Evolutionary conservation across 1,140 invertebrate genomes (phyloP).

Genomic region (Cydia amplana): DNA sequence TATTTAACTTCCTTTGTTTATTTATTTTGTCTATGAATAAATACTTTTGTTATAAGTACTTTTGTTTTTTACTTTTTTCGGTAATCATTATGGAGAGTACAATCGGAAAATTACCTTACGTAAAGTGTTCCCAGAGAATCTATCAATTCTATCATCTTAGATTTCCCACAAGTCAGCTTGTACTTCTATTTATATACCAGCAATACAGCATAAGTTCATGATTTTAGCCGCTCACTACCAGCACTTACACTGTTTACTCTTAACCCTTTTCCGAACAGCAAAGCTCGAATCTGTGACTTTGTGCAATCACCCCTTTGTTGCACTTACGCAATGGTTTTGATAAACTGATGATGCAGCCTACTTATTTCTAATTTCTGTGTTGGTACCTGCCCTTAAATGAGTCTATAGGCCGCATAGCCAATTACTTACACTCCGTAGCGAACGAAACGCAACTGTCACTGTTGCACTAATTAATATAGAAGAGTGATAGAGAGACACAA

Average conservation of each 20-base stretch:
- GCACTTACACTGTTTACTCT: no score
- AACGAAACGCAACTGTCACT: no score
- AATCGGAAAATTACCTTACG: neutral
- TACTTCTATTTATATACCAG: neutral
- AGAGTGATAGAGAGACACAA: no score
- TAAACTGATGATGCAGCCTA: neutral
- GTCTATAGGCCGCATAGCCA: no score
- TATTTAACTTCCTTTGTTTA: conserved; percentile 35
- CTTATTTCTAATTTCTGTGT: neutral
- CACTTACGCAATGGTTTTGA: neutral
- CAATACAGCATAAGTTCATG: neutral
- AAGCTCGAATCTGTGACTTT: conserved; percentile 10
- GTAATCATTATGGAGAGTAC: neutral
- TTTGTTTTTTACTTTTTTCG: no score
- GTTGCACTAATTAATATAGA: no score
- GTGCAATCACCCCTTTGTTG: neutral
- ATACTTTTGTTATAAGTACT: no score
- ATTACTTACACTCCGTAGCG: no score
- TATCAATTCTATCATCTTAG: no score
- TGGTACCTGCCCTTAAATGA: neutral
- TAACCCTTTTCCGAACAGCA: no score
- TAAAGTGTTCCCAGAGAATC: neutral
- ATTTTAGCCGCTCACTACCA: no score
- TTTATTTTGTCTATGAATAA: conserved; percentile 35
- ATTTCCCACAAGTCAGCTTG: neutral